Evolutionary conservation across 1,140 invertebrate species (phyloP).

Genomic region (Drosophila lini): DNA sequence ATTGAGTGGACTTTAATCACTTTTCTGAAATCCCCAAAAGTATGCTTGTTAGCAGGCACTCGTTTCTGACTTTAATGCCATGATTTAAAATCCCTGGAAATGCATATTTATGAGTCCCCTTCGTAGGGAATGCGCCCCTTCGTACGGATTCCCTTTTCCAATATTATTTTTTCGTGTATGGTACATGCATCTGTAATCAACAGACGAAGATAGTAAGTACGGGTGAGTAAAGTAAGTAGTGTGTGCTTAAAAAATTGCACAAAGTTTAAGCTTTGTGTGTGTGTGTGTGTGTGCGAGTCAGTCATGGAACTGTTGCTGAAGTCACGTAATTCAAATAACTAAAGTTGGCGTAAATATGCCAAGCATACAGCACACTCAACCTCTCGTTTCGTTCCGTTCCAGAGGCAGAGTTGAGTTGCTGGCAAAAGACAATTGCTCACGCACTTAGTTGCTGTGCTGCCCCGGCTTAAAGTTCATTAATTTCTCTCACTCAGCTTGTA

Average conservation of each 20-base stretch:
- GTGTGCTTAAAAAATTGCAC: conserved; percentile 64
- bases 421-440: conserved; percentile 68
- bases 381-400: background rate
- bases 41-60: background rate
- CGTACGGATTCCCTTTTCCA: conserved; percentile 4
- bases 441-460: conserved; percentile 44
- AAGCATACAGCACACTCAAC: conserved; percentile 46
- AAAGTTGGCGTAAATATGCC: conserved; percentile 82
- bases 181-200: conserved; percentile 78
- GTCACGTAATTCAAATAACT: conserved; percentile 83
- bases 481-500: conserved; percentile 27
- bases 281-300: conserved; percentile 52
- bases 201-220: conserved; percentile 63
- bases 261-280: conserved; percentile 50
- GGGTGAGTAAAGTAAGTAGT: conserved; percentile 60
- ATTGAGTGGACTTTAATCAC: background rate
- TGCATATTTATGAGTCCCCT: background rate
- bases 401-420: conserved; percentile 48
- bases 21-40: background rate
- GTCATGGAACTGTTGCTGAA: conserved; percentile 79
- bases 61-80: no score
- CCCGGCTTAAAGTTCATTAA: conserved; percentile 49
- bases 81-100: background rate
- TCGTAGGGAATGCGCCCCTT: background rate
- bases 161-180: conserved; percentile 48